These are phyloP conservation scores for Zalophus californianus DNA, from an alignment of 2,797 vertebrate genomes.

Conservation along the genomic window DNA sequence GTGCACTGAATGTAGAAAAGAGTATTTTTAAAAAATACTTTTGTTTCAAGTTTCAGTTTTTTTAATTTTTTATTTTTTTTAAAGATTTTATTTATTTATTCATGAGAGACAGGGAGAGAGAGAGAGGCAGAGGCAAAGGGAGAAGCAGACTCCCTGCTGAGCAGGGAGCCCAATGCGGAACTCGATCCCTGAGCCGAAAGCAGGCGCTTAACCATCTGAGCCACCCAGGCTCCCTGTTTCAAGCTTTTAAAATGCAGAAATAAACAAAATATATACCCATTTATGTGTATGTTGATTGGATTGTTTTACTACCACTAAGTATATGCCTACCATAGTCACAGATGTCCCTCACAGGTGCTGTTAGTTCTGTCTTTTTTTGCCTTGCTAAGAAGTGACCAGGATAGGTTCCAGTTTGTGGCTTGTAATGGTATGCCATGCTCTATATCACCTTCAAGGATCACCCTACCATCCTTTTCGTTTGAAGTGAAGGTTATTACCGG, in stretches of 20 bases:
- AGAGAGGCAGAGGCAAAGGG: too few relatives aligned
- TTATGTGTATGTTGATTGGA: neutral
- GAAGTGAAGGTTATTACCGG: neutral
- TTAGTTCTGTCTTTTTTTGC: constrained; percentile 13
- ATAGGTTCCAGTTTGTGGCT: neutral
- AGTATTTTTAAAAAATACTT: neutral
- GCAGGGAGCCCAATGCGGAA: too few relatives aligned
- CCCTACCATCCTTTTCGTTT: neutral
- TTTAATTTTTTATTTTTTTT: too few relatives aligned
- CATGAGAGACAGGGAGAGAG: too few relatives aligned
- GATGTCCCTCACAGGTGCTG: neutral
- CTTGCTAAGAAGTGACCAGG: neutral
- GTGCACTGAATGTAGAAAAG: neutral
- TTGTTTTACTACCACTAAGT: neutral
- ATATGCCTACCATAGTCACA: neutral
- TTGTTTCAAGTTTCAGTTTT: neutral
- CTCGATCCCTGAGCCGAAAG: too few relatives aligned
- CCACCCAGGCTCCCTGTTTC: neutral
- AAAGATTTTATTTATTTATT: too few relatives aligned
- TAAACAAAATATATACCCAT: neutral
- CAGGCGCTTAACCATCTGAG: too few relatives aligned
- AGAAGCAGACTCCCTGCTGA: too few relatives aligned
- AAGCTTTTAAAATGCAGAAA: neutral
- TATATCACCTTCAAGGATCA: neutral
- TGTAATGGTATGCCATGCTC: neutral